phyloP scores from a whole-genome alignment of 2,113 vertebrate genomes.

The Gnathonemus longibarbis region DNA sequence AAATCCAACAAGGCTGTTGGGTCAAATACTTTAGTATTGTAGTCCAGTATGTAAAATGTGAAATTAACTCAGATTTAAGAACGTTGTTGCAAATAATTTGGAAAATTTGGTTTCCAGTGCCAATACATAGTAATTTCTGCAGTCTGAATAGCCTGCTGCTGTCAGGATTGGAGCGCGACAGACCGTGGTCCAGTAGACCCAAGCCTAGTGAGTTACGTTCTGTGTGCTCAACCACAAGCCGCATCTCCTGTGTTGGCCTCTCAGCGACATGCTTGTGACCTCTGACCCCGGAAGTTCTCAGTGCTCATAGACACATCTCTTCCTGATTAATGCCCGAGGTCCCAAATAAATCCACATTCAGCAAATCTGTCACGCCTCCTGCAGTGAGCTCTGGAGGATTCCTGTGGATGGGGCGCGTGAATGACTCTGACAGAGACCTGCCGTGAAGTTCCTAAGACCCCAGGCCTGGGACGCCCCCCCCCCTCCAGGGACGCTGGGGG shows the following conservation, averaged over 20 bases:
- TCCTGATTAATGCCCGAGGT: background rate
- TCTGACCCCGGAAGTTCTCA: background rate
- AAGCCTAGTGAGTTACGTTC: background rate
- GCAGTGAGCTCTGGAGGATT: background rate
- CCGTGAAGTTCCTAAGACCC: background rate
- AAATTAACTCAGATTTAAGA: background rate
- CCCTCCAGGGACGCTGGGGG: background rate
- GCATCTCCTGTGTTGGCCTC: background rate
- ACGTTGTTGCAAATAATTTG: background rate
- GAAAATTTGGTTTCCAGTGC: background rate
- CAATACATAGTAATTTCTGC: background rate
- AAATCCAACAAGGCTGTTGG: background rate
- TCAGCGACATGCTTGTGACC: background rate
- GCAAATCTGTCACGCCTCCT: background rate
- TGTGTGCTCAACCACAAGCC: background rate
- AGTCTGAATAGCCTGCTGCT: background rate
- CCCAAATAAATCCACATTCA: background rate
- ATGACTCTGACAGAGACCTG: background rate
- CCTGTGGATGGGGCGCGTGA: background rate
- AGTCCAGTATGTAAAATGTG: background rate
- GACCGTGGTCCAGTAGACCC: background rate
- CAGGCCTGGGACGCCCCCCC: background rate
- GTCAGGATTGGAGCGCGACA: background rate
- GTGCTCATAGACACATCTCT: background rate
- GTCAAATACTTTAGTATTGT: background rate